Evolutionary conservation across 2,113 vertebrate species (phyloP).

Genomic region (Trematocara macrostoma): DNA sequence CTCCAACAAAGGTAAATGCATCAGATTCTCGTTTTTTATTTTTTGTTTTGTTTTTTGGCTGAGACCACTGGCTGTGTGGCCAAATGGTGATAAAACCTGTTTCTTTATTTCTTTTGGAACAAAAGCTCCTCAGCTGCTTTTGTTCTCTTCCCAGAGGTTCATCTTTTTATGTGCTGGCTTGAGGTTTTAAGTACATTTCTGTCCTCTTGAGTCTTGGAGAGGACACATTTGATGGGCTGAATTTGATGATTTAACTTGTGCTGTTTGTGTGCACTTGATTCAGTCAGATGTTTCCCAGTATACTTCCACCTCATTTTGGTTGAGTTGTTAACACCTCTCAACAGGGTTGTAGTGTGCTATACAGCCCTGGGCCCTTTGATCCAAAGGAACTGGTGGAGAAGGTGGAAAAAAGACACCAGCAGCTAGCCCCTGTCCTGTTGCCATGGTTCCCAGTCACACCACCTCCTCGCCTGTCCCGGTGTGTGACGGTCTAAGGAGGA

Average conservation of each 20-base stretch:
- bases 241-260: not conserved
- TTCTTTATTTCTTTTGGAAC: not conserved
- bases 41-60: not conserved
- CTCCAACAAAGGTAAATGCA: conserved; percentile 54
- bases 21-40: not conserved
- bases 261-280: not conserved
- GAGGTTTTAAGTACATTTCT: not conserved
- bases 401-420: not conserved
- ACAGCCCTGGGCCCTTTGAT: not conserved
- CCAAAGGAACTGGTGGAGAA: not conserved
- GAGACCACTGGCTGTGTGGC: not conserved
- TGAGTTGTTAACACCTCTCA: not conserved
- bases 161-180: not conserved
- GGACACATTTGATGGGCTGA: not conserved
- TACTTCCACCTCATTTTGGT: not conserved
- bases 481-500: not conserved
- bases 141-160: not conserved
- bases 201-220: not conserved
- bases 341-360: not conserved
- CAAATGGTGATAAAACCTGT: not conserved
- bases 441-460: conserved; percentile 22
- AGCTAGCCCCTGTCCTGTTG: not conserved
- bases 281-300: not conserved
- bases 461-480: not conserved
- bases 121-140: not conserved